These are phyloP conservation scores for Patella caerulea DNA, from an alignment of 2,888 invertebrate species.

Conservation along the genomic window DNA sequence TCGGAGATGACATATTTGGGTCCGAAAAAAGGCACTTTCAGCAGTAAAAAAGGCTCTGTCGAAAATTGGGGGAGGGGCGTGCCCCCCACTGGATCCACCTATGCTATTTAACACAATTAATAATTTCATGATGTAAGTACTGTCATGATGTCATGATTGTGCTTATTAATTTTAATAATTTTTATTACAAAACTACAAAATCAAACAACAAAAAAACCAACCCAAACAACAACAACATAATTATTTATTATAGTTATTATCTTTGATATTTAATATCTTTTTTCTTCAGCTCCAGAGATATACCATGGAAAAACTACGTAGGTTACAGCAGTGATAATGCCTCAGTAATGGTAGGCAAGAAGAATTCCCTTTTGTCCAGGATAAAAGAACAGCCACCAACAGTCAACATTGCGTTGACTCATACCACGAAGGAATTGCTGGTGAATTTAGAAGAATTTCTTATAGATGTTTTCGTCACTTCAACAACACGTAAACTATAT, in stretches of 20 bases:
- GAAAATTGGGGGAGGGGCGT: no score
- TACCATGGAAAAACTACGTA: background rate
- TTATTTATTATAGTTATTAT: no score
- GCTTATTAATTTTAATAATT: background rate
- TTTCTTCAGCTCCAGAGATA: background rate
- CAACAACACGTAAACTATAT: background rate
- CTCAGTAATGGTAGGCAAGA: background rate
- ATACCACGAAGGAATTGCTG: background rate
- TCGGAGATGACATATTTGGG: no score
- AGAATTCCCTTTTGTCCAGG: background rate
- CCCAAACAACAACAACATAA: no score
- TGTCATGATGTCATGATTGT: background rate
- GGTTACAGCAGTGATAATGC: background rate
- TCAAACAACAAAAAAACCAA: no score
- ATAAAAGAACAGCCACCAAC: background rate
- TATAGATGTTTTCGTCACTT: background rate
- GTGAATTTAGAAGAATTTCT: background rate
- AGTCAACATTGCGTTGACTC: background rate
- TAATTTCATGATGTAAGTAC: background rate
- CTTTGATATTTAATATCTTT: background rate
- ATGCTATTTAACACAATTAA: background rate
- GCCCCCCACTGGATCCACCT: no score
- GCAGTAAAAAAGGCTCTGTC: no score
- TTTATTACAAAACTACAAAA: no score
- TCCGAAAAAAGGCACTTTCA: no score